These are phyloP conservation scores for Oxycera nigricornis DNA, from an alignment of 2,888 invertebrate genomes.

Conservation along the genomic window DNA sequence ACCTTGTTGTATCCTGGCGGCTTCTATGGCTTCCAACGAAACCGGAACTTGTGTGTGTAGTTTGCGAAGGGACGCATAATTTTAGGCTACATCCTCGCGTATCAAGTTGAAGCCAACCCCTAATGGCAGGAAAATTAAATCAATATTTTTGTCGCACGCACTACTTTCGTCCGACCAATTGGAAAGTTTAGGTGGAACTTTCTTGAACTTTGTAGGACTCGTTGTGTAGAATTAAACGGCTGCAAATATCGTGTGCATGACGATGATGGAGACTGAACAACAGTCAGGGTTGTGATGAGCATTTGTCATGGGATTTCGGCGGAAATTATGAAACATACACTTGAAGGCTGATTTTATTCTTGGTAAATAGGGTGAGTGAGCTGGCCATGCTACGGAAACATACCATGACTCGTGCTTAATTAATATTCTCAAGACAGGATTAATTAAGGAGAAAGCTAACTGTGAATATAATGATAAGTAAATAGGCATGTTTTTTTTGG, in stretches of 20 bases:
- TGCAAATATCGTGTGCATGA: background rate
- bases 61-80: background rate
- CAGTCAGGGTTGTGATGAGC: background rate
- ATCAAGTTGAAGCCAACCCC: background rate
- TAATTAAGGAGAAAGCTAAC: background rate
- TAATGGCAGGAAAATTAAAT: background rate
- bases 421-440: background rate
- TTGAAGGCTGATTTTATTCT: background rate
- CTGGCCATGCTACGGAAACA: background rate
- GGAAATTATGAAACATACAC: background rate
- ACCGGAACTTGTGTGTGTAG: background rate
- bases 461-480: too few relatives aligned
- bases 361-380: background rate
- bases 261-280: background rate
- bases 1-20: background rate
- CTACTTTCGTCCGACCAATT: background rate
- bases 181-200: background rate
- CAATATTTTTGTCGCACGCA: background rate
- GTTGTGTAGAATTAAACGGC: too few relatives aligned
- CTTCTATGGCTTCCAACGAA: background rate
- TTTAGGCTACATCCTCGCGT: background rate
- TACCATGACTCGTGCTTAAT: background rate
- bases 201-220: background rate
- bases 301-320: background rate
- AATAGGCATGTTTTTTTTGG: too few relatives aligned